Evolutionary conservation across 2,113 vertebrate species (phyloP).

Genomic region (Tichodroma muraria): DNA sequence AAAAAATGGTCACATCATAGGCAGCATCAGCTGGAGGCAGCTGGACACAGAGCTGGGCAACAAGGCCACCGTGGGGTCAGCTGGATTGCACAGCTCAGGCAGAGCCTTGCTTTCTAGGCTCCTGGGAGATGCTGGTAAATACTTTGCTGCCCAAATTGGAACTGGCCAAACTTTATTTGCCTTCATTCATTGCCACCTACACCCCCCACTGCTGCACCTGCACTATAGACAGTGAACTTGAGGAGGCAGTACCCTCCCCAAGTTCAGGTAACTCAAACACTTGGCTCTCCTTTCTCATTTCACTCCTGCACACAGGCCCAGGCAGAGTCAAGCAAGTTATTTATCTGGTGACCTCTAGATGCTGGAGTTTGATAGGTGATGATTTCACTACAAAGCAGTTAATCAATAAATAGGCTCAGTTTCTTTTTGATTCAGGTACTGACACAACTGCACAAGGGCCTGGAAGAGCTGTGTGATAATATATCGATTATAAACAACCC

Average conservation of each 20-base stretch:
- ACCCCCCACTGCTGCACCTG: not conserved
- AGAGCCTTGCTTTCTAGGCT: not conserved
- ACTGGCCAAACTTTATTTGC: not conserved
- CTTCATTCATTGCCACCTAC: not conserved
- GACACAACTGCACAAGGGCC: not conserved
- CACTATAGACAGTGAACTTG: not conserved
- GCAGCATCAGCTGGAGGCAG: not conserved
- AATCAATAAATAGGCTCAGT: constrained; percentile 34
- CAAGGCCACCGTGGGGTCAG: fast-evolving
- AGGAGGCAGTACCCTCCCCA: not conserved
- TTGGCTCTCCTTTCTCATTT: not conserved
- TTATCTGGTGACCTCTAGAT: constrained; percentile 46
- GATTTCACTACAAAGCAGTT: constrained; percentile 56
- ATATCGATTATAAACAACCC: constrained; percentile 16
- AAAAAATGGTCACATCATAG: not conserved
- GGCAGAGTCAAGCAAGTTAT: constrained; percentile 24
- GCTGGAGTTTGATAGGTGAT: constrained; percentile 53
- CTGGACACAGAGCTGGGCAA: not conserved
- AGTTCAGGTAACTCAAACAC: not conserved
- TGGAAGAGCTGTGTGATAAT: not conserved
- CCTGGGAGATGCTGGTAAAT: not conserved
- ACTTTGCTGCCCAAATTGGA: not conserved
- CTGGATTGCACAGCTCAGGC: not conserved
- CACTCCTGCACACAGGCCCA: not conserved
- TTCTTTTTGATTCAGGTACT: not conserved